Conservation (phyloP, 1,140 invertebrate genomes). For the Trichonephila clavipes region DNA sequence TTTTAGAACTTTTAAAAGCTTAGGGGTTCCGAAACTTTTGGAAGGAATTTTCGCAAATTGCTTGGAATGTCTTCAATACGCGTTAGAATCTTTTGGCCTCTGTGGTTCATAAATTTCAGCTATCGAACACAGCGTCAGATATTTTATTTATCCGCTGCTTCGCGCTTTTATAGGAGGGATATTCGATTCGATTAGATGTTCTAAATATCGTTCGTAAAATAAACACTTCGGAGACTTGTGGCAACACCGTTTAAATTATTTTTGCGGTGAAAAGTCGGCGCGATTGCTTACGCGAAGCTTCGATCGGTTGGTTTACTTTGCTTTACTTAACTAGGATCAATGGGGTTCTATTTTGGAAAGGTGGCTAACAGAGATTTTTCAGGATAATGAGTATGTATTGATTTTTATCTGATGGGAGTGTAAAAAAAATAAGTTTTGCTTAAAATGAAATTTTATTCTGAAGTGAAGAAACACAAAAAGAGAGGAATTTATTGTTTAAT, state of each 20-base stretch:
- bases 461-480: background rate
- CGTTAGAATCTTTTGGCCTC: background rate
- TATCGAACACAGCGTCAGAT: background rate
- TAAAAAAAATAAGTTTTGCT: background rate
- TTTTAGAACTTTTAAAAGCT: conserved; percentile 37
- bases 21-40: background rate
- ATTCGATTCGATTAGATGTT: background rate
- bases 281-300: background rate
- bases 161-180: background rate
- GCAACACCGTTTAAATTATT: conserved; percentile 32
- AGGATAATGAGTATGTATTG: background rate
- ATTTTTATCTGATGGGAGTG: background rate
- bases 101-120: background rate
- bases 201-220: conserved; percentile 20
- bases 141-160: background rate
- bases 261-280: background rate
- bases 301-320: background rate
- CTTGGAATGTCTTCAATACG: background rate
- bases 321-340: background rate
- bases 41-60: background rate
- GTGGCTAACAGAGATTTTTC: conserved; percentile 5
- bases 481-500: background rate
- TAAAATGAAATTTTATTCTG: background rate
- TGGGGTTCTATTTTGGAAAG: background rate
- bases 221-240: conserved; percentile 21